Base-by-base conservation (phyloP, 2,797 vertebrate species). In the Cynopterus sphinx region DNA sequence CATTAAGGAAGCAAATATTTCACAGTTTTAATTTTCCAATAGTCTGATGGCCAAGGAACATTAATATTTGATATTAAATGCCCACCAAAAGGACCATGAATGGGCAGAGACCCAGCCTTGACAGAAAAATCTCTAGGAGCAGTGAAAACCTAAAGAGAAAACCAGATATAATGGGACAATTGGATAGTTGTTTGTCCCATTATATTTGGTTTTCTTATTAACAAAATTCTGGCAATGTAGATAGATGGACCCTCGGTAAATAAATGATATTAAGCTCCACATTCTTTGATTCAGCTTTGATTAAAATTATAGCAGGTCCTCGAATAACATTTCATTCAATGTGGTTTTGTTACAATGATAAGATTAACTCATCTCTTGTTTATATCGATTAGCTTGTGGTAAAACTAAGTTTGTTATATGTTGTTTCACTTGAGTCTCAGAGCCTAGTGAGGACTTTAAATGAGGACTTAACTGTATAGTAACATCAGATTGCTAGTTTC, bases 1-100 rank as follows among this genome's bases (percentile, higher is more conserved):
- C 95, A 96, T 94, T 97, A 94, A 63, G 97, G 98, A 96, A 89
- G 90, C 86, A 97, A 92, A 96, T 96, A 94, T 98, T 98, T 98
- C 95, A 82, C 74, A 28, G 51, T 97, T 94, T 97, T 97, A 97
- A 96, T 92, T 85, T 85, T 63, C 65, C 67, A 91, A 86, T 84
- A 87, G 78, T 77, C 94, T 77, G 22, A 6, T 94, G 70, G 90
- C 84, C 90, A 87, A 86, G 87, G 49, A 96, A 94, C 22, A 8
- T 8, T 24, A 83, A 85, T 90, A 68, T 95, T 87, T 96, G 94
- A 86, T 46, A 39, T 19, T 26, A 57, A 95, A 85, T 91, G 88
- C 92, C 93, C 43, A 24, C 70, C 1, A 74, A 97, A 97, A 97
- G 96, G 96, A 97, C 95, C 87, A 94, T 68, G 1, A 96, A 85